These are phyloP conservation scores for Lasioglossum morio DNA, from an alignment of 2,888 invertebrate genomes.

Conservation along the genomic window DNA sequence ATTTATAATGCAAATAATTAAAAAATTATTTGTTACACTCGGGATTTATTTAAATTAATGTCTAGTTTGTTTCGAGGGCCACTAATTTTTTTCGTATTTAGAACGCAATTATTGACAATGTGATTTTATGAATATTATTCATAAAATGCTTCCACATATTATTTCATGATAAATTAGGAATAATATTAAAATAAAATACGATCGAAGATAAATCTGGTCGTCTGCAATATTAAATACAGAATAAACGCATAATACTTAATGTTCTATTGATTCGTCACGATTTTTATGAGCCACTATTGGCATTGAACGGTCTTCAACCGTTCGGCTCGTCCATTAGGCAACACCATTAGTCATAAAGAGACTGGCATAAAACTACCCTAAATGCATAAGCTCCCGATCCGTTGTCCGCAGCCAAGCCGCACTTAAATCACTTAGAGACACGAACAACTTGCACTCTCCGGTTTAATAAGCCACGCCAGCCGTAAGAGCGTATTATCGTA, in stretches of 20 bases:
- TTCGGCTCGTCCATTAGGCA: background rate
- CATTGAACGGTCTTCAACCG: background rate
- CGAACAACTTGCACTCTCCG: background rate
- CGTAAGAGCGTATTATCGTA: slow-evolving; percentile 41
- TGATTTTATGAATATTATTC: no score
- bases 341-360: slow-evolving; percentile 2
- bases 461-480: slow-evolving; percentile 55
- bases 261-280: background rate
- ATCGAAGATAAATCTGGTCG: no score
- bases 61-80: no score
- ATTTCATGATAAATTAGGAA: no score
- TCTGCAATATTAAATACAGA: no score
- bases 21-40: no score
- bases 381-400: background rate
- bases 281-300: background rate
- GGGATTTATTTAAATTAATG: no score
- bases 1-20: no score
- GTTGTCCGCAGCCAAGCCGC: slow-evolving; percentile 15
- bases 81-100: no score
- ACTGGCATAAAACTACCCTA: background rate
- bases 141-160: no score
- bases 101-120: no score
- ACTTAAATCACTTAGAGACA: slow-evolving; percentile 32
- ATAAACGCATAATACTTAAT: background rate
- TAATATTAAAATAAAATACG: no score